Conservation (phyloP, 2,113 vertebrate genomes). For the Mobula hypostoma region DNA sequence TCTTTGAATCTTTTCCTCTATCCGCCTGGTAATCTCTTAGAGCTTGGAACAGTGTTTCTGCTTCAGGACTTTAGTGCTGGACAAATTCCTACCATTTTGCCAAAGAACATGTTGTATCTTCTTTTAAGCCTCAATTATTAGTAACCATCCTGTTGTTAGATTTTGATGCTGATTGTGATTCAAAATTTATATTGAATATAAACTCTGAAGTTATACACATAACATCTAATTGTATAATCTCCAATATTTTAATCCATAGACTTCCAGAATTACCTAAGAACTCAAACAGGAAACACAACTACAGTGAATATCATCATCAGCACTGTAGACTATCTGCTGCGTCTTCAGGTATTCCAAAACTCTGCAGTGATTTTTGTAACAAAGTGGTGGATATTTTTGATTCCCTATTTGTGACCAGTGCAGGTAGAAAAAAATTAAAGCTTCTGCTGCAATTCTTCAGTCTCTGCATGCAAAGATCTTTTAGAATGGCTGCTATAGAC, state of each 20-base stretch:
- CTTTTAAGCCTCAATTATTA: background rate
- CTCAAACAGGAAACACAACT: constrained; percentile 94
- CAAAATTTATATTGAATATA: background rate
- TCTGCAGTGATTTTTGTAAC: background rate
- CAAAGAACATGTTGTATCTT: background rate
- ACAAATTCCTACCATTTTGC: background rate
- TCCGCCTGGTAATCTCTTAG: too few relatives aligned
- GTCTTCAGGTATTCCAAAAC: constrained; percentile 73
- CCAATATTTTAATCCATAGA: constrained; percentile 58
- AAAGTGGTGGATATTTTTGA: background rate
- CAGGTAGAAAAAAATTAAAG: background rate
- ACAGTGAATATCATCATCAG: constrained; percentile 97
- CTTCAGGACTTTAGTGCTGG: background rate
- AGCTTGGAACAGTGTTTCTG: too few relatives aligned
- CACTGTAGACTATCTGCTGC: constrained; percentile 90
- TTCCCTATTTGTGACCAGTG: background rate
- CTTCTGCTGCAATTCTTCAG: background rate
- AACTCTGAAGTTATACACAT: background rate
- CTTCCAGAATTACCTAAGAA: constrained; percentile 94
- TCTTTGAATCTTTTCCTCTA: too few relatives aligned
- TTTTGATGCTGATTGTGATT: background rate
- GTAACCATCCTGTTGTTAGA: background rate
- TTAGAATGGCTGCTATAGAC: background rate
- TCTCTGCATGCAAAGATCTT: background rate
- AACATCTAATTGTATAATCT: background rate